These are phyloP conservation scores for Typhlichthys eigenmanni DNA, from an alignment of 2,797 vertebrate genomes.

Conservation along the genomic window DNA sequence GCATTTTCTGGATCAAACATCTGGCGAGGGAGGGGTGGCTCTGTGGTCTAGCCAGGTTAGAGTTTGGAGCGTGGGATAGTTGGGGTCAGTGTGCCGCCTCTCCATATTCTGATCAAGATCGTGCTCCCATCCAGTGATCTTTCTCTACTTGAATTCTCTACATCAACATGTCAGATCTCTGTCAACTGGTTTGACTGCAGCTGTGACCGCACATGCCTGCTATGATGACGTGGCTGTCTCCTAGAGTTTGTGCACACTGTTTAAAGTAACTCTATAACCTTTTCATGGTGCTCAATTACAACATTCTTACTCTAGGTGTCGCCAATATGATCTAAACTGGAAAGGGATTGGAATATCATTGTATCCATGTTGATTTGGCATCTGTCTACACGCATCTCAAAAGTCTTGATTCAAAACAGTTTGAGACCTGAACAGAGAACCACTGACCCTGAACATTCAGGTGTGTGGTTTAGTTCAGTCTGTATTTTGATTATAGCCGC, in stretches of 20 bases:
- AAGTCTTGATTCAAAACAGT: too few relatives aligned
- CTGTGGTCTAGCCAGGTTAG: slow-evolving; percentile 67
- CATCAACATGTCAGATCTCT: slow-evolving; percentile 8
- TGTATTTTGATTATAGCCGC: too few relatives aligned
- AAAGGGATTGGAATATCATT: too few relatives aligned
- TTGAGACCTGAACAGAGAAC: not conserved
- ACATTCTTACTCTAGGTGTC: too few relatives aligned
- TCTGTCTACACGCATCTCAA: not conserved
- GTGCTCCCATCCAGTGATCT: slow-evolving; percentile 11
- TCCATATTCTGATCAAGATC: slow-evolving; percentile 25
- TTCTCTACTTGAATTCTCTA: not conserved
- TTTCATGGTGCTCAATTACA: too few relatives aligned
- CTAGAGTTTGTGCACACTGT: too few relatives aligned
- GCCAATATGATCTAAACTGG: too few relatives aligned
- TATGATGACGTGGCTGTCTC: not conserved
- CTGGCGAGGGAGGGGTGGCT: slow-evolving; percentile 63
- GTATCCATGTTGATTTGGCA: too few relatives aligned
- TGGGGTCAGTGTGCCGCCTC: slow-evolving; percentile 42
- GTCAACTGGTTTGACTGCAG: not conserved
- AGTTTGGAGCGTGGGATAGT: slow-evolving; percentile 70
- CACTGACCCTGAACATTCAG: not conserved
- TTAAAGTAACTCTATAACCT: too few relatives aligned
- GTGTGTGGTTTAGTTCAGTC: slow-evolving; percentile 2
- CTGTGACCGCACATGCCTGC: not conserved
- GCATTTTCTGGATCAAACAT: slow-evolving; percentile 51